Percentiles rank a stretch among this genome's conserved stretches.
These are phyloP conservation scores for Seira musarum DNA, from an alignment of 2,888 invertebrate genomes.

Conservation along the genomic window DNA sequence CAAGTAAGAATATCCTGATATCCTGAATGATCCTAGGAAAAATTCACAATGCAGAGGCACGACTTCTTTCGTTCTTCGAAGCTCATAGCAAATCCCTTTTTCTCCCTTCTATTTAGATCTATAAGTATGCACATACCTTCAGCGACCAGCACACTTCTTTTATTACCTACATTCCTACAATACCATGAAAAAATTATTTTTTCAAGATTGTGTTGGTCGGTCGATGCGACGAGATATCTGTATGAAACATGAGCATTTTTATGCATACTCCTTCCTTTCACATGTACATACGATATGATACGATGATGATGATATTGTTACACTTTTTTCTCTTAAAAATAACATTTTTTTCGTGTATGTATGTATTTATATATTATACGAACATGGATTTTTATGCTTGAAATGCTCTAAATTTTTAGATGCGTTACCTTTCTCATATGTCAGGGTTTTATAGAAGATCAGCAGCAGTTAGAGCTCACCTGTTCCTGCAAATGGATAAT, in stretches of 20 bases:
- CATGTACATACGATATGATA: slow-evolving; percentile 10
- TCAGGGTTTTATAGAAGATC: slow-evolving; percentile 21
- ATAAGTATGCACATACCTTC: too few species aligned
- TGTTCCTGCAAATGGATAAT: slow-evolving; percentile 30
- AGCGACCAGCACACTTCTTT: too few species aligned
- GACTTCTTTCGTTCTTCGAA: not conserved
- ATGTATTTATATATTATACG: not conserved
- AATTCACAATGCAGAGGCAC: slow-evolving; percentile 9
- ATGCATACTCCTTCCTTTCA: slow-evolving; percentile 4
- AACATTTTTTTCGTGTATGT: not conserved
- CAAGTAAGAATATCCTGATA: not conserved
- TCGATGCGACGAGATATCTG: slow-evolving; percentile 6
- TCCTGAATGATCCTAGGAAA: not conserved
- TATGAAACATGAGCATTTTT: not conserved
- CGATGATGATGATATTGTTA: not conserved
- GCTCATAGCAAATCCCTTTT: not conserved
- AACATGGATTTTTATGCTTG: slow-evolving; percentile 25
- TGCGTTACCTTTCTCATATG: slow-evolving; percentile 25
- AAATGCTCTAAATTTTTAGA: slow-evolving; percentile 43
- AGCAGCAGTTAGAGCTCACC: slow-evolving; percentile 16
- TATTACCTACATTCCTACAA: not conserved
- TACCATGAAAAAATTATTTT: not conserved
- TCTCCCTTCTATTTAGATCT: not conserved
- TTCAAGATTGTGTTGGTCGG: not conserved
- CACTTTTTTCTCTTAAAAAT: slow-evolving; percentile 33